phyloP scores from a whole-genome alignment of 2,888 invertebrate genomes.

The Thereva nobilitata region DNA sequence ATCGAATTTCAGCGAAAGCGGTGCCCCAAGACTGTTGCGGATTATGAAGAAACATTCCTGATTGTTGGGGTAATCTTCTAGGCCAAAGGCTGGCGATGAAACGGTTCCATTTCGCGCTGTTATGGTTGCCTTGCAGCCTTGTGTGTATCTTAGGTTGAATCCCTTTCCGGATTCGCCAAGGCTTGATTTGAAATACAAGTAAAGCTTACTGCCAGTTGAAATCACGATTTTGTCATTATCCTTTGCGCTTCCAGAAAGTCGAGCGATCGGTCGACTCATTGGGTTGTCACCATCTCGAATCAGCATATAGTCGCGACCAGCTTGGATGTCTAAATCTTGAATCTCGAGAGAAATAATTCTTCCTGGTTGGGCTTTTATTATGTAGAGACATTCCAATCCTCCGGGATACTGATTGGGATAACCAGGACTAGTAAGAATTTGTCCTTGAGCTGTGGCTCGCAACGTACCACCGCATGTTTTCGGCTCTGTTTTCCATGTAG shows the following conservation, averaged over 20 bases:
- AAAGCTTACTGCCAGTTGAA: slow-evolving; percentile 86
- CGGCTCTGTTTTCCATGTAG: slow-evolving; percentile 93
- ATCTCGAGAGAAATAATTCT: slow-evolving; percentile 91
- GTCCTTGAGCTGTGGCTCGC: slow-evolving; percentile 85
- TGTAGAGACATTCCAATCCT: slow-evolving; percentile 93
- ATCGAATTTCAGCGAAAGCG: slow-evolving; percentile 85
- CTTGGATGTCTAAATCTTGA: slow-evolving; percentile 81
- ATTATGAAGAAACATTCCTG: slow-evolving; percentile 89
- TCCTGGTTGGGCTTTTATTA: slow-evolving; percentile 87
- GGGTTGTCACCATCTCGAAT: slow-evolving; percentile 91
- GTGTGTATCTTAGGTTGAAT: slow-evolving; percentile 83
- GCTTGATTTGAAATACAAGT: slow-evolving; percentile 90
- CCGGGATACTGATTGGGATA: slow-evolving; percentile 93
- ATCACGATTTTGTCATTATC: slow-evolving; percentile 84
- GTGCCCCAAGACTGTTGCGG: slow-evolving; percentile 79
- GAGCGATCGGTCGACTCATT: slow-evolving; percentile 80
- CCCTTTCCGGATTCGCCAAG: slow-evolving; percentile 88
- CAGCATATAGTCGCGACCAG: slow-evolving; percentile 82
- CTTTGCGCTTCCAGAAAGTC: slow-evolving; percentile 76
- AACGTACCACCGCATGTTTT: slow-evolving; percentile 89
- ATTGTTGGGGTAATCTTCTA: slow-evolving; percentile 86
- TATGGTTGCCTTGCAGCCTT: slow-evolving; percentile 87
- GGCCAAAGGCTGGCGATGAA: slow-evolving; percentile 84
- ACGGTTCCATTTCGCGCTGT: slow-evolving; percentile 83
- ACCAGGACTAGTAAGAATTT: slow-evolving; percentile 86